Base-by-base conservation (phyloP, 92 coral and sea anemone species). In the Meandrina meandrites region DNA sequence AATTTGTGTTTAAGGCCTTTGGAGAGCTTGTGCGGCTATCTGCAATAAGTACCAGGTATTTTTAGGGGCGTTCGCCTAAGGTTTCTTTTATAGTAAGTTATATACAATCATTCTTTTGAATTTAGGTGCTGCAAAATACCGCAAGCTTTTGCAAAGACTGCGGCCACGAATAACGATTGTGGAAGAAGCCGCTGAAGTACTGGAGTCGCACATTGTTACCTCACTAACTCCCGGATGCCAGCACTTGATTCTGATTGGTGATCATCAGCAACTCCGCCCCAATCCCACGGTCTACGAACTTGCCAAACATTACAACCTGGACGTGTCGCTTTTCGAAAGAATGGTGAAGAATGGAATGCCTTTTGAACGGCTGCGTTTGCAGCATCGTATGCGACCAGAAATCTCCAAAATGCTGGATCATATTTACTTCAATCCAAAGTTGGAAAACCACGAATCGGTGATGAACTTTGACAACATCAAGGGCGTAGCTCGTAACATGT, bases 381-480 rank as follows among this genome's bases (percentile, higher is more conserved):
- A 96, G 69, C 98, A 96, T 79, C 92, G 98, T 11, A 96, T 96
- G 98, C 96, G 98, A 30, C 98, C 98, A 0, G 98, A 96, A 89
- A 96, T 96, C 22, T 90, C 98, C 12, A 72, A 84, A n/a, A 91
- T 96, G 93, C 78, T 96, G 93, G 88, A 89, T 21, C 98, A 90
- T 76, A 96, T 96, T 81, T 96, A 96, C 71, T 42, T 77, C 37
- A 84, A 90, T 76, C 87, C 91, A 45, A 82, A 77, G 54, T 85
- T 95, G 70, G 93, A 92, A 83, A 90, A 95, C 70, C 98, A 95
- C 83, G 90, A 92, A 70, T 94, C 98, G 4, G 98, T 96, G 81
- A 42, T 90, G 72, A 73, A 85, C 82, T 94, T 91, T 83, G 95
- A 87, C 4, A 85, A 86, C 67, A 88, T 96, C 84, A 94, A 92